These are phyloP conservation scores for Casuarius casuarius DNA, from an alignment of 2,113 vertebrate genomes.

Conservation along the genomic window DNA sequence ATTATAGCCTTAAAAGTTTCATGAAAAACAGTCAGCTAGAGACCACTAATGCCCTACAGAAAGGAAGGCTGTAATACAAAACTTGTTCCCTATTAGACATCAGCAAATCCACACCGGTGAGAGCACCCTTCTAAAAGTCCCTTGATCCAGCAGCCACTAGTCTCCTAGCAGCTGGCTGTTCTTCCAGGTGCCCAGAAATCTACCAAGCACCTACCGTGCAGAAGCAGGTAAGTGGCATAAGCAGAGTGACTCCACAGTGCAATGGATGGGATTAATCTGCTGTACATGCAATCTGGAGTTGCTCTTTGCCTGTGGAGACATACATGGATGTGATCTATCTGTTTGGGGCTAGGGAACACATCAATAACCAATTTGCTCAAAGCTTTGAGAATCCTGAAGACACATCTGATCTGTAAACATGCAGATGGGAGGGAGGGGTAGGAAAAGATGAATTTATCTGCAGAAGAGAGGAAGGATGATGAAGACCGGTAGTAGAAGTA, in stretches of 20 bases:
- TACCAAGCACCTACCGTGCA: not conserved
- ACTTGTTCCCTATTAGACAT: not conserved
- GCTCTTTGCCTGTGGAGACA: not conserved
- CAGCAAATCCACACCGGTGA: not conserved
- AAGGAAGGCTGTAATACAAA: not conserved
- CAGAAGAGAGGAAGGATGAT: conserved; percentile 16
- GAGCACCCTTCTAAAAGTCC: not conserved
- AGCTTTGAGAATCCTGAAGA: not conserved
- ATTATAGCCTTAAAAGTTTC: not conserved
- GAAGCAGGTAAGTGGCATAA: not conserved
- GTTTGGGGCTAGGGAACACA: accelerated
- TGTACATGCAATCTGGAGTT: not conserved
- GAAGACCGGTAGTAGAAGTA: not conserved
- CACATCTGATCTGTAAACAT: accelerated
- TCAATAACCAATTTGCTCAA: not conserved
- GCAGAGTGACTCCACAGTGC: not conserved
- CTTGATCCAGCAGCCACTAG: accelerated
- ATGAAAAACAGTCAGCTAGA: not conserved
- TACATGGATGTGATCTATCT: not conserved
- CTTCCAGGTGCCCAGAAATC: not conserved
- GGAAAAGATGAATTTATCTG: not conserved
- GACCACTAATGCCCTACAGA: not conserved
- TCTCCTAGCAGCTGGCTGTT: not conserved
- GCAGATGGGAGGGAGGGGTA: not conserved
- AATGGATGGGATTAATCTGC: not conserved